Evolutionary conservation across 2,888 invertebrate species (phyloP), one percentile per base, ranked within the genome.

Genomic region (Drosophila percnosoma): DNA sequence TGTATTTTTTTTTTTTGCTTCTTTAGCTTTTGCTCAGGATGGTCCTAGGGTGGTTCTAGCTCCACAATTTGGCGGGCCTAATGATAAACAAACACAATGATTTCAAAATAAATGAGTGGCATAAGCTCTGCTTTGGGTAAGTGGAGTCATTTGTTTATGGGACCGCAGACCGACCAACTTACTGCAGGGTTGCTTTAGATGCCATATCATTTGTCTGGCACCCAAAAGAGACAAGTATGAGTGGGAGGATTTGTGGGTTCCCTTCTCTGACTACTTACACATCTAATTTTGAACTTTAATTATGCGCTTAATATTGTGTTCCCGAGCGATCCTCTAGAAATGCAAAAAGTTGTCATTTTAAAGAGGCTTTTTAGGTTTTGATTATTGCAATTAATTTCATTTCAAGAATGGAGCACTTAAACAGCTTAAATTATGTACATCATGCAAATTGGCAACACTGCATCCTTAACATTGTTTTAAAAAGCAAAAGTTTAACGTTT

Each of bases 21-120:
- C 31, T 31, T 18, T 45, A 7, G 45, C 8, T 15, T 8, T 45
- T 15, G 15, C 53, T 18, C 48, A 21, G 69, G 18, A 33, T 57
- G 57, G 34, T n/a, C 13, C 15, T 21, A 11, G 45, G 29, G 15
- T 18, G 77, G 58, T 75, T 69, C 49, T 51, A 27, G 70, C 51
- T 51, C 36, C 38, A 64, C 58, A 64, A 58, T 60, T 74, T 63
- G 60, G 62, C 58, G 60, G 45, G 65, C 75, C 79, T 80, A 80
- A 80, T 80, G 79, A 82, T 78, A 80, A 80, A 66, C 79, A 80
- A 80, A 80, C 79, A 80, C 71, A 80, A 82, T 82, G 79, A 80
- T 80, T 82, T 78, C 66, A 59, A 82, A 82, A 80, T 80, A 80
- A 80, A 80, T 75, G 79, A 80, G 79, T 80, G 73, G 77, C 76